A percentile compares a stretch with the other conserved stretches of the same genome.
Conservation (phyloP, 2,113 vertebrate species). For the Edolisoma coerulescens region DNA sequence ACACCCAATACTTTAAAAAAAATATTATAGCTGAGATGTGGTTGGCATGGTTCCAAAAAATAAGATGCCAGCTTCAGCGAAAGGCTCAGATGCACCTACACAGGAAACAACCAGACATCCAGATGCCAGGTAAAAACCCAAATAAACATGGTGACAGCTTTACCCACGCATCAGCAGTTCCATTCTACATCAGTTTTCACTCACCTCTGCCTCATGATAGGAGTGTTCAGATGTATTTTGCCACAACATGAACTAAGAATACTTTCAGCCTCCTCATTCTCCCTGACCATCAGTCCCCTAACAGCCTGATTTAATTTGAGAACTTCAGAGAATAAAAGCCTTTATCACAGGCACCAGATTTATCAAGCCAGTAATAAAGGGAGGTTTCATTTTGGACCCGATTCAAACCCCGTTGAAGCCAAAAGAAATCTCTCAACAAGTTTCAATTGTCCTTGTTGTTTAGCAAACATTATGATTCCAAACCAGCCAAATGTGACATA, state of each 20-base stretch:
- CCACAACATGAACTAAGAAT: not conserved
- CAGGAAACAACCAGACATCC: not conserved
- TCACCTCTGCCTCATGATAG: not conserved
- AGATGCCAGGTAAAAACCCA: not conserved
- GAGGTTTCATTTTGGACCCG: not conserved
- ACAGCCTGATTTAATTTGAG: constrained; percentile 8
- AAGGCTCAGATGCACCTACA: not conserved
- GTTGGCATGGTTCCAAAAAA: not conserved
- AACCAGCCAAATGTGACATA: not conserved
- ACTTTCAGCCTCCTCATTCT: not conserved
- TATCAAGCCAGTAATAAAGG: not conserved
- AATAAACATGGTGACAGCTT: not conserved
- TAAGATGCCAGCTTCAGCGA: not conserved
- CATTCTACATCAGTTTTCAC: not conserved
- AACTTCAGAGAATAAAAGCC: not conserved
- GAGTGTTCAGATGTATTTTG: not conserved
- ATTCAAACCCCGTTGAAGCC: not conserved
- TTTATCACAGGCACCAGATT: not conserved
- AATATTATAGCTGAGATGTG: not conserved
- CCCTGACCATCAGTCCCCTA: not conserved
- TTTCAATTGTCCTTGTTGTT: not conserved
- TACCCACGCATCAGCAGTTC: not conserved
- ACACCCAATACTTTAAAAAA: not conserved
- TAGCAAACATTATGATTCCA: not conserved
- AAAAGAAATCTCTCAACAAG: not conserved